These are phyloP conservation scores for Bombus confusus DNA, from an alignment of 1,140 invertebrate species.

Conservation along the genomic window DNA sequence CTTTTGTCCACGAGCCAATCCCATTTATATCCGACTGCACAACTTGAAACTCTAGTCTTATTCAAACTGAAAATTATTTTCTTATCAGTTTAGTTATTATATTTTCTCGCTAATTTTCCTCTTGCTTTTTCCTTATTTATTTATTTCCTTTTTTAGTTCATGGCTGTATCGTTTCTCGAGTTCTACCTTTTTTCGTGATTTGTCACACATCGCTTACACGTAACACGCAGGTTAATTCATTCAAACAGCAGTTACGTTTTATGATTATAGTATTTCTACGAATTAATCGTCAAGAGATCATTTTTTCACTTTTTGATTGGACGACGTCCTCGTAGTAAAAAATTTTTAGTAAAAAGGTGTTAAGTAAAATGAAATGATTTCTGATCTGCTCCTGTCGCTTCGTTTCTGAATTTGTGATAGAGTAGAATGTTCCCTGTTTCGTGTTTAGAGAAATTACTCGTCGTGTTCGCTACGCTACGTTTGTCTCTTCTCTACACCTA, in stretches of 20 bases:
- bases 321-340: not conserved
- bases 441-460: not conserved
- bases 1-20: constrained; percentile 20
- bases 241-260: not conserved
- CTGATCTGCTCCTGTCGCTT: too few relatives aligned
- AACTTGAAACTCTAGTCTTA: not conserved
- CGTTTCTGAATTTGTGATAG: not conserved
- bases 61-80: not conserved
- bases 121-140: not conserved
- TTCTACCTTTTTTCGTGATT: too few relatives aligned
- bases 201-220: not conserved
- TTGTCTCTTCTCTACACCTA: not conserved
- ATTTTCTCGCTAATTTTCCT: not conserved
- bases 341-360: not conserved
- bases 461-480: not conserved
- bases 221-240: not conserved
- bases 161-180: too few relatives aligned
- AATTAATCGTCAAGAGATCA: too few relatives aligned
- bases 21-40: not conserved
- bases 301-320: too few relatives aligned
- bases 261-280: not conserved
- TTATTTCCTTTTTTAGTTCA: not conserved
- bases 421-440: not conserved
- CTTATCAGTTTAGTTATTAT: not conserved
- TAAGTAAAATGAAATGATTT: not conserved